A percentile compares a stretch with the other conserved stretches of the same genome.
Evolutionary conservation across 2,113 vertebrate genomes (phyloP).

Genomic region (Fregetta grallaria): DNA sequence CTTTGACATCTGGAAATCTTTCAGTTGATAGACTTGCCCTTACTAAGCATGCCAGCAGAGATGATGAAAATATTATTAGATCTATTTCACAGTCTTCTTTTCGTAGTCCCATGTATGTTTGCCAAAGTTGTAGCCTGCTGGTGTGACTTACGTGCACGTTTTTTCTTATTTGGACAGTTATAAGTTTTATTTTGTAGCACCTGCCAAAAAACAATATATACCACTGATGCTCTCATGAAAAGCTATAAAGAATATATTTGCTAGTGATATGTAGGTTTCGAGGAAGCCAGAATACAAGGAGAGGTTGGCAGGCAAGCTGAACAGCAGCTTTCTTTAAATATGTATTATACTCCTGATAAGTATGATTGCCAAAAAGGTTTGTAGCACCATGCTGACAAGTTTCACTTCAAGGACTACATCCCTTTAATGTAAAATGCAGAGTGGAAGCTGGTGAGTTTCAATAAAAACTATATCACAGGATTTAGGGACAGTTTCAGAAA

Average conservation of each 20-base stretch:
- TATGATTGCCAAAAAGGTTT: not conserved
- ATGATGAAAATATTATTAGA: not conserved
- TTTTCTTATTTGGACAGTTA: not conserved
- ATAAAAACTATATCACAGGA: not conserved
- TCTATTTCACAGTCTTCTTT: not conserved
- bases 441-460: not conserved
- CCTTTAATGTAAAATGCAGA: not conserved
- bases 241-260: not conserved
- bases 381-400: not conserved
- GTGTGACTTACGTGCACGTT: not conserved
- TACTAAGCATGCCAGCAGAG: not conserved
- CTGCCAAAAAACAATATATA: not conserved
- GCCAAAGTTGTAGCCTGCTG: not conserved
- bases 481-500: not conserved
- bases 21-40: not conserved
- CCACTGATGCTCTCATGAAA: not conserved
- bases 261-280: not conserved
- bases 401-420: not conserved
- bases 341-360: not conserved
- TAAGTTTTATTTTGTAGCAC: not conserved
- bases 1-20: slow-evolving; percentile 37
- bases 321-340: not conserved
- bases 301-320: not conserved
- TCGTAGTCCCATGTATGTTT: not conserved
- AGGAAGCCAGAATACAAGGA: not conserved